Evolutionary conservation across 2,888 invertebrate genomes (phyloP), one percentile per base, ranked within the genome.

Genomic region (Oligia fasciuncula): DNA sequence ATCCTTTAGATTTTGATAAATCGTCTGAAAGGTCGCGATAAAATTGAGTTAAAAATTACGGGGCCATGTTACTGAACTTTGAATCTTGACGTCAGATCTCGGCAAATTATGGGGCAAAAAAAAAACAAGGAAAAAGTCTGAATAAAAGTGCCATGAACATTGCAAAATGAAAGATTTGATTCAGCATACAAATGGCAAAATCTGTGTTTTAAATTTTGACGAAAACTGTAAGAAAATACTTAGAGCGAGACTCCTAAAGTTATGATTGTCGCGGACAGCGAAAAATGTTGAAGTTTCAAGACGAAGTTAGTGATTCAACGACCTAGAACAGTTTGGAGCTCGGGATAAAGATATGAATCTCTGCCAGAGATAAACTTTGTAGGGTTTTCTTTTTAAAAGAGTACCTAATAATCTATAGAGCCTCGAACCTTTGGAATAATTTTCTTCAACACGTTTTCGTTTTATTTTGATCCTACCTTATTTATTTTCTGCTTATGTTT

Each of bases 1-100:
- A 84, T 80, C 72, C 73, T 76, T 84, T 82, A 87, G 91, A 90
- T 90, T 89, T 91, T 92, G 91, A 92, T 93, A 93, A 92, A 93
- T 93, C 90, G 88, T 87, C 82, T 78, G 66, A 84, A 85, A 85
- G 76, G 80, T 77, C 73, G 81, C 73, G 79, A 88, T 83, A 88
- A 87, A 88, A 88, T 85, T 77, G 86, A 77, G 84, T 87, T 87
- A 82, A 81, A 86, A 83, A 84, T 88, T 76, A 81, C 77, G 76
- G 72, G 71, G 71, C 77, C 79, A 70, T 68, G 80, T 79, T 76
- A 71, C 73, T 73, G 67, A 81, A 84, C 77, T 86, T 81, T 76
- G 72, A 73, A 87, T 80, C 76, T 87, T 73, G 72, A 73, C 73
- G 73, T 54, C 13, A 65, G 60, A 85, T 71, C 75, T 77, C 60